phyloP scores from a whole-genome alignment of 2,888 invertebrate species.

The Petrolisthes manimaculis region DNA sequence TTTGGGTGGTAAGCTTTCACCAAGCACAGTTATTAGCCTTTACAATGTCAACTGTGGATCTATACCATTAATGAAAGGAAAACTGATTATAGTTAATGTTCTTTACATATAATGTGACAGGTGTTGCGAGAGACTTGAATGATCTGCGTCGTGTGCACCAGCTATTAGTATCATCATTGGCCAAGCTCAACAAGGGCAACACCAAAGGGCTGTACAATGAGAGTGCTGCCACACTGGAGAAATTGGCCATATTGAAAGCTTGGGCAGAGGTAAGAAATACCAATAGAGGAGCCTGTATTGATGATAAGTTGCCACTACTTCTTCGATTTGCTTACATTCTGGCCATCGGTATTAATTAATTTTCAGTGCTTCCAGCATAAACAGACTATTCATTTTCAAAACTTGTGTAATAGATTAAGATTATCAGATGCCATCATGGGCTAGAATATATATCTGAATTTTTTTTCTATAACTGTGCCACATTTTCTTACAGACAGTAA shows the following conservation, averaged over 20 bases:
- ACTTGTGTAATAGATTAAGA: background rate
- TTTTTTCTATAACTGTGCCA: too few relatives aligned
- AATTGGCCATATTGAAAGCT: conserved; percentile 95
- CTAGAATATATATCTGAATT: too few relatives aligned
- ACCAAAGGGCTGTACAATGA: conserved; percentile 82
- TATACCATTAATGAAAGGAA: too few relatives aligned
- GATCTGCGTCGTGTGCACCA: conserved; percentile 97
- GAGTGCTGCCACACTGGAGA: conserved; percentile 95
- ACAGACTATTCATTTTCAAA: background rate
- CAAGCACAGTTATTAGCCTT: too few relatives aligned
- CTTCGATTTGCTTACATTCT: background rate
- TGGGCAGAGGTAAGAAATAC: conserved; percentile 85
- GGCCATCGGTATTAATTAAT: background rate
- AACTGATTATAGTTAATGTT: too few relatives aligned
- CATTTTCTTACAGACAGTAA: too few relatives aligned
- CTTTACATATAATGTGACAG: conserved; percentile 1
- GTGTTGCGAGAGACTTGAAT: conserved; percentile 95
- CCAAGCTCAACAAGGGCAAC: conserved; percentile 76
- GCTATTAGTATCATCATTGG: conserved; percentile 93
- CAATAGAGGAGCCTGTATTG: background rate
- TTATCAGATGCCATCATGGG: too few relatives aligned
- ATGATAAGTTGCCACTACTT: background rate
- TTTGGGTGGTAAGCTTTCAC: too few relatives aligned
- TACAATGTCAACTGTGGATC: too few relatives aligned
- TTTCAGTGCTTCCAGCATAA: background rate